Evolutionary conservation across 2,113 vertebrate genomes (phyloP).

Genomic region (Actinemys pallida): DNA sequence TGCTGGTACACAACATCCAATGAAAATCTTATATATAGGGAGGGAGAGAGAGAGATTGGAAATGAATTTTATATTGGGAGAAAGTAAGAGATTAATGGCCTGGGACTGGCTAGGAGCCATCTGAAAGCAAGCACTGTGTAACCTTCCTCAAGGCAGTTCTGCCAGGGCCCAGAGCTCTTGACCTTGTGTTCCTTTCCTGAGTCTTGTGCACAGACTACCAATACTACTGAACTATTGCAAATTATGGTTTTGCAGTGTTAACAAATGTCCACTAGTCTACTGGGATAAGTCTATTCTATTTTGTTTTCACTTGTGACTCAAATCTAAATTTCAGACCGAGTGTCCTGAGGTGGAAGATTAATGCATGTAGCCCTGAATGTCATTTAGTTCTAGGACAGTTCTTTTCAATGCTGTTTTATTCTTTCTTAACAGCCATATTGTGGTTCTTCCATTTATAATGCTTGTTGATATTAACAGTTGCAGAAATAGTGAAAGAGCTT

Average conservation of each 20-base stretch:
- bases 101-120: rapidly evolving
- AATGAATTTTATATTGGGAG: not conserved
- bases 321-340: not conserved
- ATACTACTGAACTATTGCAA: not conserved
- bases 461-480: constrained; percentile 81
- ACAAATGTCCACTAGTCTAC: rapidly evolving
- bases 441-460: not conserved
- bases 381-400: not conserved
- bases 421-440: not conserved
- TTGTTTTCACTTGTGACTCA: rapidly evolving
- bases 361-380: not conserved
- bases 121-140: rapidly evolving
- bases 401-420: not conserved
- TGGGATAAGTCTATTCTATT: rapidly evolving
- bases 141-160: rapidly evolving
- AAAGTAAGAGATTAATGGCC: rapidly evolving
- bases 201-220: too few species aligned
- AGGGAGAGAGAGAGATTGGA: not conserved
- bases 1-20: not conserved
- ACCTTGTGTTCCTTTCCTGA: not conserved
- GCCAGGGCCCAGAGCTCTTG: rapidly evolving
- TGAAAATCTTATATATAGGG: rapidly evolving
- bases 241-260: rapidly evolving
- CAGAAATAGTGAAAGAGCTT: constrained; percentile 90
- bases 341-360: not conserved